Base-by-base conservation (phyloP, 2,888 invertebrate genomes). In the Ptilodon capucinus region DNA sequence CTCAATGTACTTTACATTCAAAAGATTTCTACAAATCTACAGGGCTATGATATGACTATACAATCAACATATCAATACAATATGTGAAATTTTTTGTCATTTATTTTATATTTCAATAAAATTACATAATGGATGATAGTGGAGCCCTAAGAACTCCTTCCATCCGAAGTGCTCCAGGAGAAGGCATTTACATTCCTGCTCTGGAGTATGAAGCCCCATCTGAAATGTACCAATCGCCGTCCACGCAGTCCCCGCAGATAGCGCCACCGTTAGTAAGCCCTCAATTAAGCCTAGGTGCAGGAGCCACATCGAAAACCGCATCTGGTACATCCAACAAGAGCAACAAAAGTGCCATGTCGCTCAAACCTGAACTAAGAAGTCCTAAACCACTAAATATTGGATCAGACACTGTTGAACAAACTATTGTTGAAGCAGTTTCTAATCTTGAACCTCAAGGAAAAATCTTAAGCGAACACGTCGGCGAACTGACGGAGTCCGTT, bases 401-500 rank as follows among this genome's bases (percentile, higher is more conserved):
- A 52, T 54, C 69, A 4, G 52, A 54, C 18, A 48, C 48, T 30
- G 25, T 48, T 7, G 66, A 68, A 48, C 59, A 68, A 53, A 60
- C 52, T 44, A 48, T 68, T 9, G 54, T 54, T 13, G 66, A 76
- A 28, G 65, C 64, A 4, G 51, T 78, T 30, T 57, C 63, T 2
- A 61, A 60, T 42, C 61, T 82, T 16, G 71, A 74, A 60, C 78
- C 79, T 14, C 70, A 71, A 60, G 76, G 73, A 14, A 66, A 66
- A 36, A 60, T 57, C 11, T 73, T 81, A 21, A 74, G 68, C 32
- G 68, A 79, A 17, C 74, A 78, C 44, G 71, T 83, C n/a, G 73
- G 77, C 34, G 67, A 78, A 50, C 56, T 85, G 32, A 71, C 71
- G 6, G 68, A 76, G 32, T 65, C 83, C 2, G 74, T 84, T 1